A percentile compares a stretch with the other conserved stretches of the same genome.
Evolutionary conservation across 2,797 vertebrate genomes (phyloP).

Genomic region (Acridotheres tristis): DNA sequence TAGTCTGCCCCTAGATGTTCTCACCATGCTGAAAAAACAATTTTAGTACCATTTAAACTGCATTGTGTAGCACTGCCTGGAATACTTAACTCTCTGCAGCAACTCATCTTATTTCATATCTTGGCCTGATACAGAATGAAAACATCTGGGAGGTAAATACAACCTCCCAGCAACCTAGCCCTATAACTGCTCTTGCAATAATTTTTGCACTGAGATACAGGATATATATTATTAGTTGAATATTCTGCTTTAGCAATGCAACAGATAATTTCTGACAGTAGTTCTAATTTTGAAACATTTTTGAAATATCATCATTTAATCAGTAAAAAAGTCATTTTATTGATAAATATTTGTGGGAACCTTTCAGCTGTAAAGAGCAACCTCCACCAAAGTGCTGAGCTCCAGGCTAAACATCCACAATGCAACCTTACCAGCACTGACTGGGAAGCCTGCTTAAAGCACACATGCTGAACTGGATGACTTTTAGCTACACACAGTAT

Average conservation of each 20-base stretch:
- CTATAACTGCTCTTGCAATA: background rate
- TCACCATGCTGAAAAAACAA: background rate
- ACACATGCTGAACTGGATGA: background rate
- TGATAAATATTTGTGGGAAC: background rate
- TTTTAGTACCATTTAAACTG: background rate
- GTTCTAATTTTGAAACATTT: background rate
- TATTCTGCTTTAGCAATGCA: background rate
- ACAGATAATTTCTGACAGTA: background rate
- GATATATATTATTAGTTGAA: background rate
- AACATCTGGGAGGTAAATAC: background rate
- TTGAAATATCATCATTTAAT: background rate
- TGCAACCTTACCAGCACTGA: background rate
- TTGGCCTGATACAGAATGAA: background rate
- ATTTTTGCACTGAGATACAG: background rate
- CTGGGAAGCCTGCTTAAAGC: background rate
- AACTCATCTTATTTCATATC: background rate
- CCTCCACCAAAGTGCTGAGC: background rate
- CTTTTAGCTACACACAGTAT: background rate
- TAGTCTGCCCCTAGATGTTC: background rate
- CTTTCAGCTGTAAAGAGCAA: background rate
- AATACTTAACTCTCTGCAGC: background rate
- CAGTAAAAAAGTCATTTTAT: background rate
- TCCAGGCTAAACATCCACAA: background rate
- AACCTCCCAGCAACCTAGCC: background rate
- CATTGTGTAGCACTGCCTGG: background rate